Percentiles rank a stretch among this genome's conserved stretches.
phyloP scores from a whole-genome alignment of 2,797 vertebrate genomes.

The Sciaenops ocellatus region DNA sequence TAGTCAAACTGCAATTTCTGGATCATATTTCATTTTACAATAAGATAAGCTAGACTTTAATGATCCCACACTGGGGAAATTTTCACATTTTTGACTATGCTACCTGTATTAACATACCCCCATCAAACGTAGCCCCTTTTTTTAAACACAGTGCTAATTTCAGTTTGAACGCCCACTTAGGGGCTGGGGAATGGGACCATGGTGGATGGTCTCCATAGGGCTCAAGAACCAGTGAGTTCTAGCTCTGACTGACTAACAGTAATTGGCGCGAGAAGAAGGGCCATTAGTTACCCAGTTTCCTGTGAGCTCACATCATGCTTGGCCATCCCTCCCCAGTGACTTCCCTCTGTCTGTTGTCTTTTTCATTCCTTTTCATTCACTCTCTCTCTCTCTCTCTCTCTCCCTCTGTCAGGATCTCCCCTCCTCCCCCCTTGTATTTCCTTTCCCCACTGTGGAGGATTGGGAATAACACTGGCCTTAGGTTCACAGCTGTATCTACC shows the following conservation, averaged over 20 bases:
- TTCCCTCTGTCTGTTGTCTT: conserved; percentile 28
- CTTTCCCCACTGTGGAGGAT: conserved; percentile 27
- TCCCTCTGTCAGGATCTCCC: conserved; percentile 33
- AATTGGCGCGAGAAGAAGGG: conserved; percentile 61
- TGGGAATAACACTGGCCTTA: conserved; percentile 55
- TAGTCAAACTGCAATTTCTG: not conserved
- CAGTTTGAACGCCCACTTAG: not conserved
- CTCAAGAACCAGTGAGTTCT: conserved; percentile 53
- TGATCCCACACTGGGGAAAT: too few relatives aligned
- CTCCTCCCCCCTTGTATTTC: conserved; percentile 21
- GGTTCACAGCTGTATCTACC: conserved; percentile 57
- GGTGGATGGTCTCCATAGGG: conserved; percentile 42
- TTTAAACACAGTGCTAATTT: conserved; percentile 19
- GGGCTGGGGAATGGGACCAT: conserved; percentile 42
- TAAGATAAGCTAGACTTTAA: too few relatives aligned
- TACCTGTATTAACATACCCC: not conserved
- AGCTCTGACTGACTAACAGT: conserved; percentile 66
- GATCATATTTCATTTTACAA: conserved; percentile 1
- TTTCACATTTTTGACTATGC: too few relatives aligned
- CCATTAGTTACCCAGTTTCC: conserved; percentile 69
- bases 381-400: conserved; percentile 11
- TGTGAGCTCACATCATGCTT: conserved; percentile 50
- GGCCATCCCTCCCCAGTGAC: conserved; percentile 32
- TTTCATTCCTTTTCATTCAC: conserved; percentile 7
- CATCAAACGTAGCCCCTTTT: not conserved